Conservation (phyloP, 2,888 invertebrate genomes). For the Colostygia pectinataria region DNA sequence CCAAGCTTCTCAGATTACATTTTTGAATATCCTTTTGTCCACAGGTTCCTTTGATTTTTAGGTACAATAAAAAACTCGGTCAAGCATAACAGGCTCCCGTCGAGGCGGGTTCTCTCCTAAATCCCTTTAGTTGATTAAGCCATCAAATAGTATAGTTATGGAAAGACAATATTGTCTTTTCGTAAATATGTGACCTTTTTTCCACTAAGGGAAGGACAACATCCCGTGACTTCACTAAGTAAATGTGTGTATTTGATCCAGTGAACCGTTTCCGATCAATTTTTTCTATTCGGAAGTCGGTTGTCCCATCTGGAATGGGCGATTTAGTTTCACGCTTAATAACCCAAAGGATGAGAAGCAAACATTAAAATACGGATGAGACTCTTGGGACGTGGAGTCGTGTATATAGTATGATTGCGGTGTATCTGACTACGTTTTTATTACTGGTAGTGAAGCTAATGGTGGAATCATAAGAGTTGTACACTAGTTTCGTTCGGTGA, state of each 20-base stretch:
- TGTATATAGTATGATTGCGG: conserved; percentile 32
- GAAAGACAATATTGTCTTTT: conserved; percentile 38
- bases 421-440: conserved; percentile 28
- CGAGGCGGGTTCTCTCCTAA: conserved; percentile 32
- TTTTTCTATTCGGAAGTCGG: conserved; percentile 33
- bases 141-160: conserved; percentile 37
- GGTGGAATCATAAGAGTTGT: conserved; percentile 30
- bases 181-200: conserved; percentile 38
- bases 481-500: conserved; percentile 29
- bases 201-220: conserved; percentile 37
- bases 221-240: conserved; percentile 38
- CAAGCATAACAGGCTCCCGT: conserved; percentile 34
- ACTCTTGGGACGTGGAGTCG: conserved; percentile 23
- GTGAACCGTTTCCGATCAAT: conserved; percentile 35
- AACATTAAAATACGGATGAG: conserved; percentile 34
- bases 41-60: conserved; percentile 34
- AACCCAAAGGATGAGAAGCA: conserved; percentile 35
- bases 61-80: conserved; percentile 36
- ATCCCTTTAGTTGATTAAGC: conserved; percentile 39
- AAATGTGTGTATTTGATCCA: conserved; percentile 38
- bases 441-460: conserved; percentile 28
- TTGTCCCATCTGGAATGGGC: conserved; percentile 35
- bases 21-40: conserved; percentile 23
- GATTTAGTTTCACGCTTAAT: conserved; percentile 38
- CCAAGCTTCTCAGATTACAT: neutral